Evolutionary conservation across 2,797 vertebrate species (phyloP), one percentile per base, ranked within the genome.

Genomic region (Distichodus sexfasciatus): DNA sequence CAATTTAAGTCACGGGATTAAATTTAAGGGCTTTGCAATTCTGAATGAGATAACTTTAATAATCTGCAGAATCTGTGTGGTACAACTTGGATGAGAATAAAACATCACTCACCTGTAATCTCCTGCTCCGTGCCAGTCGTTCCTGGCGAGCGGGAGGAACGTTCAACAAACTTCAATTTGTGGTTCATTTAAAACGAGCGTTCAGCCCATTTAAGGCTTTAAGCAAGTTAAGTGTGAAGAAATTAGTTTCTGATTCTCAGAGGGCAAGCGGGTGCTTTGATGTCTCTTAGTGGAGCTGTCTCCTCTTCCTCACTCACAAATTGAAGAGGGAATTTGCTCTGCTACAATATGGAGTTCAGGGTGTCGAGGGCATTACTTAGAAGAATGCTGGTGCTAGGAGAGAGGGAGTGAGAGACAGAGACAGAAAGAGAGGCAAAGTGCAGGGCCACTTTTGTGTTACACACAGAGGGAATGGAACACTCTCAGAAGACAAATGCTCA

Each of bases 231-330:
- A 80, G 74, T 75, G 63, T 65, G 69, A 69, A 79, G 44, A 82
- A 81, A 84, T 83, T 63, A 83, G 66, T 58, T 78, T 79, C 7
- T 73, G 63, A 80, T 81, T 80, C 76, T 83, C 77, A 71, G 72
- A 60, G 58, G 76, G 74, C 66, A 67, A 66, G 47, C 11, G 29
- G 68, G 38, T 54, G 75, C 74, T 79, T 81, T 67, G 81, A 80
- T 69, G 68, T 43, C 46, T 44, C 46, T 33, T 33, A 61, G 44
- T 57, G 41, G 51, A 51, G 43, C 59, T 19, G 40, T 54, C 63
- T 50, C 65, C 41, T 46, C 23, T 61, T 51, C 58, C 23, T 48
- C 44, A 61, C 70, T 54, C 48, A 35, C 58, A 74, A 78, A 72
- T 72, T 78, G 57, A 78, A 38, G 41, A 70, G 75, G 67, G 79